Conservation (phyloP, 1,140 invertebrate genomes). For the Anagrus nilaparvatae region DNA sequence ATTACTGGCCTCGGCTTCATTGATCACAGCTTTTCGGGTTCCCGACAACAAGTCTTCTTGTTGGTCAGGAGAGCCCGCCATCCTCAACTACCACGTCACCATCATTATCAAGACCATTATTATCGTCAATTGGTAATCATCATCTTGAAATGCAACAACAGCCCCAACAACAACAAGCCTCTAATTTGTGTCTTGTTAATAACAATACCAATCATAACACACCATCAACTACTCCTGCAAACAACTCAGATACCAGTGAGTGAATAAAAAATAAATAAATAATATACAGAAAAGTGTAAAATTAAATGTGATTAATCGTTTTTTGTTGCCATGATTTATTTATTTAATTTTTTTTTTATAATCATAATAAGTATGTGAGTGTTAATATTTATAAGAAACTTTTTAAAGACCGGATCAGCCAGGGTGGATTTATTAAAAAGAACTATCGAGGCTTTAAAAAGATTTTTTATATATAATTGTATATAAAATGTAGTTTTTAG, state of each 20-base stretch:
- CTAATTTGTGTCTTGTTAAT: slow-evolving; percentile 16
- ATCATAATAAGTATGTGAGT: too few relatives aligned
- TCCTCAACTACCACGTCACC: slow-evolving; percentile 26
- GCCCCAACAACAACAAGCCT: slow-evolving; percentile 17
- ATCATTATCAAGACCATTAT: slow-evolving; percentile 5
- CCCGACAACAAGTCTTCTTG: slow-evolving; percentile 49
- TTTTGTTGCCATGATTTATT: too few relatives aligned
- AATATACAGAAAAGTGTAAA: too few relatives aligned
- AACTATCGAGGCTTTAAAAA: too few relatives aligned
- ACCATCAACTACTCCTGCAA: slow-evolving; percentile 19
- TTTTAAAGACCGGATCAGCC: too few relatives aligned
- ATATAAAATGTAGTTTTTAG: too few relatives aligned
- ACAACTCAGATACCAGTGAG: slow-evolving; percentile 40
- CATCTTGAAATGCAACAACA: slow-evolving; percentile 27
- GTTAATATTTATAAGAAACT: too few relatives aligned
- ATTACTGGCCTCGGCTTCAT: slow-evolving; percentile 95
- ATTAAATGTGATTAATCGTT: too few relatives aligned
- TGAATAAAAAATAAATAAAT: too few relatives aligned
- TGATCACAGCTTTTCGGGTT: slow-evolving; percentile 68
- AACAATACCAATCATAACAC: slow-evolving; percentile 19
- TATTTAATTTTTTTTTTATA: too few relatives aligned
- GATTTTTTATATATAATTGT: too few relatives aligned
- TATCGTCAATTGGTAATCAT: slow-evolving; percentile 21
- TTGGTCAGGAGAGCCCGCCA: slow-evolving; percentile 49
- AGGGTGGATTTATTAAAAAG: too few relatives aligned